phyloP scores from a whole-genome alignment of 1,140 invertebrate species.

The Tribolium castaneum region DNA sequence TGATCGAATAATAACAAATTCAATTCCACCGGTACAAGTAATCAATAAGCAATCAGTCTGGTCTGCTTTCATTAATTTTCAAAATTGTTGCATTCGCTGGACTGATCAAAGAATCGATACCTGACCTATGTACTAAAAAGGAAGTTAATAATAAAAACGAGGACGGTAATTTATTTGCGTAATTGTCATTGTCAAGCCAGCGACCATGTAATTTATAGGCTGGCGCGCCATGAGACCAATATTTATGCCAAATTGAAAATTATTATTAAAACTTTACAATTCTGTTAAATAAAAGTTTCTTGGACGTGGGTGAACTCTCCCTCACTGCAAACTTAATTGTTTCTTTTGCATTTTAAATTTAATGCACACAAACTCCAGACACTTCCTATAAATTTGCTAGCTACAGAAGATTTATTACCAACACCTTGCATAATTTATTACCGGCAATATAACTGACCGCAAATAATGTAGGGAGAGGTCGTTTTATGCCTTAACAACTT shows the following conservation, averaged over 20 bases:
- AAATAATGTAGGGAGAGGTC: background rate
- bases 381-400: background rate
- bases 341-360: background rate
- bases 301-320: too few relatives aligned
- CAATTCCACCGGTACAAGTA: too few relatives aligned
- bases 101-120: background rate
- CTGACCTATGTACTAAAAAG: background rate
- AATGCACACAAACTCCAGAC: background rate
- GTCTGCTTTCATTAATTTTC: background rate
- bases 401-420: background rate
- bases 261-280: background rate
- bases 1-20: too few relatives aligned
- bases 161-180: background rate
- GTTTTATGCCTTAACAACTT: background rate
- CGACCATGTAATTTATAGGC: background rate
- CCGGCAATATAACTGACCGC: background rate
- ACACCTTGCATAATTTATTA: background rate
- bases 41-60: too few relatives aligned
- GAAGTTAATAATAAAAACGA: background rate
- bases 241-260: background rate
- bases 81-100: background rate
- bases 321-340: background rate
- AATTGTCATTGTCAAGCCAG: background rate
- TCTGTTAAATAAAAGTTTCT: too few relatives aligned
- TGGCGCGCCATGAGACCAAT: background rate